Evolutionary conservation across 2,888 invertebrate genomes (phyloP), one percentile per base, ranked within the genome.

Genomic region (Hyppa rectilinea): DNA sequence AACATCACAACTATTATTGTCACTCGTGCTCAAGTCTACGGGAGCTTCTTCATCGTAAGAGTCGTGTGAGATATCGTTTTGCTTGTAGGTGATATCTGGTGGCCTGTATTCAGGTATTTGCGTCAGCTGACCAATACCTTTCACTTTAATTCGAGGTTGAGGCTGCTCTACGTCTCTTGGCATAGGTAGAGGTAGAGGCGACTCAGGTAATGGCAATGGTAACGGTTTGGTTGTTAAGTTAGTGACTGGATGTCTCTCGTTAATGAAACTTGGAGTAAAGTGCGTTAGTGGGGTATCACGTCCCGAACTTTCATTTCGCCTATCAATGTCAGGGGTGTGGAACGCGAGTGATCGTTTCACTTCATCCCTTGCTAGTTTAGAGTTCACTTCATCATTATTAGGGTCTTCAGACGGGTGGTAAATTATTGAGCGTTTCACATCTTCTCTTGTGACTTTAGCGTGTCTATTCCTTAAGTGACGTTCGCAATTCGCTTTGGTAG

Each of bases 401-500:
- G 98, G 97, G 88, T 98, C 98, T 93, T 98, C 98, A 2, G 97
- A 98, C 0, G 98, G 98, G 89, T 98, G 98, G 87, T 98, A 98
- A 76, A 98, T 98, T 64, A 99, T 98, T 9, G 98, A 97, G 80
- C 97, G 97, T 90, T 99, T 98, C 0, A 99, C 98, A 85, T 99
- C 99, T 83, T 99, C 98, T 66, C 98, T 97, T 2, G 98, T 97
- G 1, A 97, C 97, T 92, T 98, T 98, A 0, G 98, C 97, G 88
- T 99, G 99, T 34, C 99, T 97, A 91, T 99, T 99, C 80, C 99
- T 96, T 85, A 99, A 96, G 92, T 99, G 99, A 9, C 99, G 96
- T 93, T 99, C 99, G 91, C 99, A 99, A 90, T 99, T 99, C 2
- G 99, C 99, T 95, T 99, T 99, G 0, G 99, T 99, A 36, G 99